A percentile compares a stretch with the other conserved stretches of the same genome.
phyloP scores from a whole-genome alignment of 2,113 vertebrate species.

The Sinocyclocheilus rhinocerous region DNA sequence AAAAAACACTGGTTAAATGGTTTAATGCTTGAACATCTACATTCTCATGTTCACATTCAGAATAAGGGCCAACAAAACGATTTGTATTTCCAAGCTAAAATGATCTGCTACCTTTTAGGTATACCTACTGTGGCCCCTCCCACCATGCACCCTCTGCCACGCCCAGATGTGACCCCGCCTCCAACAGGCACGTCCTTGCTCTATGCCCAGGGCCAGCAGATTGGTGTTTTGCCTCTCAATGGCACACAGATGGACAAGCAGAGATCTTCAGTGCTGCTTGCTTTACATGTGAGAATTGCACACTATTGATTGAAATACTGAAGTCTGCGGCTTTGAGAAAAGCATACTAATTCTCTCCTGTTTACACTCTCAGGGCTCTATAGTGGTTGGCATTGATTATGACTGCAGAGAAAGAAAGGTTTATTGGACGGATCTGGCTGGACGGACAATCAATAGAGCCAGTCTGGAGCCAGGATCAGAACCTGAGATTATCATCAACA shows the following conservation, averaged over 20 bases:
- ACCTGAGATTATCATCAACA: slow-evolving; percentile 84
- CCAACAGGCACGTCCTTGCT: slow-evolving; percentile 83
- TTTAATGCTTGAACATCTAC: neutral
- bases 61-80: neutral
- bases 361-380: slow-evolving; percentile 83
- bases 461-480: slow-evolving; percentile 83
- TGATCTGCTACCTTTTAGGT: slow-evolving; percentile 71
- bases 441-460: slow-evolving; percentile 85
- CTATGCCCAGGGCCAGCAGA: slow-evolving; percentile 95
- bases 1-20: neutral
- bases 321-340: neutral
- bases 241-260: slow-evolving; percentile 83
- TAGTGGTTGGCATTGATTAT: slow-evolving; percentile 91
- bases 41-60: neutral
- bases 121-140: slow-evolving; percentile 85
- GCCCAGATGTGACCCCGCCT: slow-evolving; percentile 82
- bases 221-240: slow-evolving; percentile 88
- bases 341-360: neutral
- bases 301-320: neutral
- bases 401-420: slow-evolving; percentile 89
- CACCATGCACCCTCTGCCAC: slow-evolving; percentile 75
- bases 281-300: slow-evolving; percentile 83
- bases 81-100: neutral
- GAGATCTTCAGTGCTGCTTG: slow-evolving; percentile 83
- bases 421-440: slow-evolving; percentile 95